Evolutionary conservation across 2,113 vertebrate species (phyloP).

Genomic region (Paramisgurnus dabryanus): DNA sequence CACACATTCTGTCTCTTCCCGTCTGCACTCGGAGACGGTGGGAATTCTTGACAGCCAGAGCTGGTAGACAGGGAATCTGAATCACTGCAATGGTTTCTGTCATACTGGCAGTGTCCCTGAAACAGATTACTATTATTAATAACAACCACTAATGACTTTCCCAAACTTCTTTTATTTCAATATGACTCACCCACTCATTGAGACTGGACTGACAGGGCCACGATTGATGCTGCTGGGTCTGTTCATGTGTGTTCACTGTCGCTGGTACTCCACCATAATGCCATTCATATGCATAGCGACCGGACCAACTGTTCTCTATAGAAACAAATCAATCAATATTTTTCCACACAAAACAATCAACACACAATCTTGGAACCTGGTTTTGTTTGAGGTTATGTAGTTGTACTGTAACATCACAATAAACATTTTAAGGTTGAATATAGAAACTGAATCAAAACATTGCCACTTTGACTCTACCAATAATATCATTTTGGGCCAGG

Average conservation of each 20-base stretch:
- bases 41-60: constrained; percentile 73
- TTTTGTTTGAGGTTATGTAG: no score
- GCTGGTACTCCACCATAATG: constrained; percentile 56
- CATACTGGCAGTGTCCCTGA: constrained; percentile 62
- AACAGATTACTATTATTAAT: constrained; percentile 29
- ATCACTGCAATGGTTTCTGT: constrained; percentile 65
- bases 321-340: constrained; percentile 1
- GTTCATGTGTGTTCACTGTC: constrained; percentile 58
- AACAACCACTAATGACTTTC: constrained; percentile 2
- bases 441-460: no score
- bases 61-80: constrained; percentile 75
- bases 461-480: no score
- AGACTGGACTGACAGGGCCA: constrained; percentile 62
- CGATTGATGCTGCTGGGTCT: constrained; percentile 35
- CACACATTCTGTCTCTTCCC: constrained; percentile 50
- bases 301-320: constrained; percentile 73
- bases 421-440: no score
- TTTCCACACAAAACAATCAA: background rate
- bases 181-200: constrained; percentile 51
- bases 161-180: background rate
- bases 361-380: no score
- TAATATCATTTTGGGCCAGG: no score
- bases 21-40: constrained; percentile 66
- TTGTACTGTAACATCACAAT: no score
- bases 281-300: constrained; percentile 73